A percentile compares a stretch with the other conserved stretches of the same genome.
Evolutionary conservation across 2,113 vertebrate species (phyloP).

Genomic region (Nesoenas mayeri): DNA sequence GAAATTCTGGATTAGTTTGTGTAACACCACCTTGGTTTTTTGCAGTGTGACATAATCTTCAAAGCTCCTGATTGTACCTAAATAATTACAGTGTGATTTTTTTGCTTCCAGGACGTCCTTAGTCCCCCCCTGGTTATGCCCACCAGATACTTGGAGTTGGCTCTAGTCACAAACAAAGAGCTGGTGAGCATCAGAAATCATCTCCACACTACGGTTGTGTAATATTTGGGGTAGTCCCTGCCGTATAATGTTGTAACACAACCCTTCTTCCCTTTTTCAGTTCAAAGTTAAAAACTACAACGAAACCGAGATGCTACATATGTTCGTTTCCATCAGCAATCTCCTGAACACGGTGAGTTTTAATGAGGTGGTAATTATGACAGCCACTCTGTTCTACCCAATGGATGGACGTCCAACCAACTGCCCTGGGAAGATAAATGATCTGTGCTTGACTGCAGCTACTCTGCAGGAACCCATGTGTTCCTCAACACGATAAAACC

Average conservation of each 20-base stretch:
- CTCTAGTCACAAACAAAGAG: background rate
- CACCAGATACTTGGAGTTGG: background rate
- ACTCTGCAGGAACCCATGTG: background rate
- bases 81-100: background rate
- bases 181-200: background rate
- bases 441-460: background rate
- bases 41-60: background rate
- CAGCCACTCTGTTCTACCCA: accelerated
- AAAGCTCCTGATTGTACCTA: background rate
- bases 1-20: background rate
- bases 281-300: background rate
- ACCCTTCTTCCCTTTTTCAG: background rate
- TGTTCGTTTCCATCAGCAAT: background rate
- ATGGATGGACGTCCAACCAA: background rate
- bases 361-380: accelerated
- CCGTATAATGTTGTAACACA: accelerated
- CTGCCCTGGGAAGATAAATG: background rate
- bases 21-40: background rate
- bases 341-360: background rate
- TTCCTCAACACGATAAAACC: background rate
- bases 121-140: background rate
- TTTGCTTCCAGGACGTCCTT: background rate
- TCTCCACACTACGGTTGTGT: accelerated
- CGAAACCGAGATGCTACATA: background rate
- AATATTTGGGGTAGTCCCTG: accelerated